Evolutionary conservation across 2,888 invertebrate species (phyloP).

Genomic region (Drosophila merina): DNA sequence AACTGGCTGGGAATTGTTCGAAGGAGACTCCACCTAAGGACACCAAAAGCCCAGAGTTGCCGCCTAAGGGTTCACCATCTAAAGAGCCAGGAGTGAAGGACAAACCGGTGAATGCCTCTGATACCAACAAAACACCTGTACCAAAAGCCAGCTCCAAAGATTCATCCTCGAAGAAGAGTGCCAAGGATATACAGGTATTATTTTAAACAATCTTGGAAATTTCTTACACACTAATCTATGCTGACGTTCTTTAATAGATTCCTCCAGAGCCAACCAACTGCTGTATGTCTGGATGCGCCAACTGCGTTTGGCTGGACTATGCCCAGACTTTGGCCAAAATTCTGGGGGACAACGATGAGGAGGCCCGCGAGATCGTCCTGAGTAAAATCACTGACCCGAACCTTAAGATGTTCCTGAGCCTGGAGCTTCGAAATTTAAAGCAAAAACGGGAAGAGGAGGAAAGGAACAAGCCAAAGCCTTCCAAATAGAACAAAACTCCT

Average conservation of each 20-base stretch:
- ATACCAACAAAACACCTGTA: not conserved
- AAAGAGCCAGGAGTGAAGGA: not conserved
- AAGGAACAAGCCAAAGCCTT: constrained; percentile 28
- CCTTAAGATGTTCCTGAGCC: constrained; percentile 91
- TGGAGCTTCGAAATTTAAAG: constrained; percentile 87
- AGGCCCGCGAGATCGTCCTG: constrained; percentile 89
- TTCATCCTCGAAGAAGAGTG: constrained; percentile 30
- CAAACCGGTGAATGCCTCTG: not conserved
- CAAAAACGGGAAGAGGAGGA: constrained; percentile 34
- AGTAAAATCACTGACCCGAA: constrained; percentile 91
- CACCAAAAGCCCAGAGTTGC: not conserved
- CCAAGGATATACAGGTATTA: constrained; percentile 65
- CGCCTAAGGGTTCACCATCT: not conserved
- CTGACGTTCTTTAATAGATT: constrained; percentile 59
- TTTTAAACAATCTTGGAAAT: too few relatives aligned
- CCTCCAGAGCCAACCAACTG: constrained; percentile 90
- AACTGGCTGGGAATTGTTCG: constrained; percentile 44
- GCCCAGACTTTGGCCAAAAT: constrained; percentile 90
- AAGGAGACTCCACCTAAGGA: constrained; percentile 8
- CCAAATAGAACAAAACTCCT: constrained; percentile 34
- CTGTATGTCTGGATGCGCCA: constrained; percentile 96
- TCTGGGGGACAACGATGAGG: constrained; percentile 88
- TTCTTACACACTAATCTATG: too few relatives aligned
- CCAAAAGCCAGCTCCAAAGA: constrained; percentile 10
- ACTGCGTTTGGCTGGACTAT: constrained; percentile 97